phyloP scores from a whole-genome alignment of 2,797 vertebrate genomes.

The Pseudopleuronectes americanus region DNA sequence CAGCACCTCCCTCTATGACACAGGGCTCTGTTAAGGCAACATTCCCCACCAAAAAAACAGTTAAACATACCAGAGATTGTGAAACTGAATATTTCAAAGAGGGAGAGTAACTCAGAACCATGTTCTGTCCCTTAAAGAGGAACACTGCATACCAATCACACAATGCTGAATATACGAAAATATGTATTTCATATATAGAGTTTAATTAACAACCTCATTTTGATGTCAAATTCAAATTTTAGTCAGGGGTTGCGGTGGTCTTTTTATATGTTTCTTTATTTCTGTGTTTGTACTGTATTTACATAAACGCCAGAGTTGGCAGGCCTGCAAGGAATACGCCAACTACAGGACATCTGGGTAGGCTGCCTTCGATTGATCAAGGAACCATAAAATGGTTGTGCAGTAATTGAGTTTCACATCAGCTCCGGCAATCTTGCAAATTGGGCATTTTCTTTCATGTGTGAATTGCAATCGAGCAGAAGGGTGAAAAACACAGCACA shows the following conservation, averaged over 20 bases:
- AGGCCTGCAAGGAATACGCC: conserved; percentile 34
- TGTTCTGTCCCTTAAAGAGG: conserved; percentile 9
- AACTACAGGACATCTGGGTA: conserved; percentile 55
- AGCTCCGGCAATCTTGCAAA: conserved; percentile 65
- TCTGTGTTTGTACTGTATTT: conserved; percentile 20
- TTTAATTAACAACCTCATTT: conserved; percentile 50
- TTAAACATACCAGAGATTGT: conserved; percentile 14
- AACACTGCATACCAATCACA: conserved; percentile 28
- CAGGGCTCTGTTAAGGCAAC: conserved; percentile 45
- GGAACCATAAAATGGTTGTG: conserved; percentile 49
- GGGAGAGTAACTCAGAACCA: conserved; percentile 13
- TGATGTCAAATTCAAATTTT: conserved; percentile 49
- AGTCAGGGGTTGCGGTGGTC: neutral
- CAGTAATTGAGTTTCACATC: conserved; percentile 65
- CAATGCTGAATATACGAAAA: conserved; percentile 33
- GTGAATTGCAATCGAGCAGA: conserved; percentile 61
- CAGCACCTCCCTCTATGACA: conserved; percentile 43
- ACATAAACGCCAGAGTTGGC: conserved; percentile 10
- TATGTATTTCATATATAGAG: conserved; percentile 39
- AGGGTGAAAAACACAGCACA: conserved; percentile 31
- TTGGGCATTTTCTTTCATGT: conserved; percentile 67
- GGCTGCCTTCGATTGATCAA: conserved; percentile 70
- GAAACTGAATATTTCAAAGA: conserved; percentile 16
- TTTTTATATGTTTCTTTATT: conserved; percentile 16
- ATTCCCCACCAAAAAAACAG: conserved; percentile 36